Base-by-base conservation (phyloP, 2,888 invertebrate genomes). In the Criorhina ranunculi region DNA sequence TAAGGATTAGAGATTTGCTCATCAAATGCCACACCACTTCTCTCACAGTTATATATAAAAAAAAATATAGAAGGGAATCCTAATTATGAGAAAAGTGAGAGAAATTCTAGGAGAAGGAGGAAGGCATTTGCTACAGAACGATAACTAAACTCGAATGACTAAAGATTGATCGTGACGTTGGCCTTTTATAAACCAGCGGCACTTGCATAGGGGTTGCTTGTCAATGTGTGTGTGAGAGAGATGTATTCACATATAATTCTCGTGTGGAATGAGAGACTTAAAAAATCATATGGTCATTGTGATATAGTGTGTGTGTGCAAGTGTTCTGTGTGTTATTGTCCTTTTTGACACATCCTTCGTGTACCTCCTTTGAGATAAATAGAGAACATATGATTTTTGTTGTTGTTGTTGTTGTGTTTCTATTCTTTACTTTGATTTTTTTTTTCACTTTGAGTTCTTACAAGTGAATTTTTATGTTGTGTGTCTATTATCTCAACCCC, bases 91-190 rank as follows among this genome's bases (percentile, higher is more conserved):
- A 12, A 46, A 55, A 49, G 44, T 67, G 76, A 59, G 40, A 69
- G 44, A 24, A 33, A 33, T 33, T 75, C 60, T 51, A 77, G 15
- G 49, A 62, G 72, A 64, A 51, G 59, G 49, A 64, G 73, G 79
- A 79, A 79, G 83, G 83, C 83, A 83, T 83, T 79, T 75, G 83
- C 83, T 83, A 83, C 77, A 83, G 80, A 81, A 69, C 79, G 79
- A 83, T 64, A 69, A 79, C 79, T 86, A 69, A 86, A 87, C 86
- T 82, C 86, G 81, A 87, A 82, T 87, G 87, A 87, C 87, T 87
- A 60, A 12, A 8, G 77, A 53, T 72, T 73, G 81, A 37, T 37
- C 59, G 81, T 76, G 67, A 78, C 73, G 76, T 69, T 59, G 85
- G 85, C 73, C 75, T 87, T 87, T 87, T 87, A 87, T 87, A 70